A percentile compares a stretch with the other conserved stretches of the same genome.
Conservation (phyloP, 2,888 invertebrate species). For the Aspidapion aeneum region DNA sequence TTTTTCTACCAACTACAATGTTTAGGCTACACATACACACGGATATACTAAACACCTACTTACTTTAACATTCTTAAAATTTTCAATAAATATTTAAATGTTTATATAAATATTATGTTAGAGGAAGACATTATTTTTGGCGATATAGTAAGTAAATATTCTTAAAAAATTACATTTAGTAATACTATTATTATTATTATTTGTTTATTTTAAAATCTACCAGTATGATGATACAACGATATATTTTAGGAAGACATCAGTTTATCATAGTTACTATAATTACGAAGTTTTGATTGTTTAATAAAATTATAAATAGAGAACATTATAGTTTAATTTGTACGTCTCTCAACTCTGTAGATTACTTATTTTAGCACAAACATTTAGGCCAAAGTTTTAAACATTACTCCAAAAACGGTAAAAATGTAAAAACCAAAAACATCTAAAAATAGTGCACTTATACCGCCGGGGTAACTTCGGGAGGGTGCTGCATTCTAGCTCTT, state of each 20-base stretch:
- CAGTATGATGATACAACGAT: not conserved
- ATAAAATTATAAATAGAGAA: too few species aligned
- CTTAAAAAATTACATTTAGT: not conserved
- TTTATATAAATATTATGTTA: not conserved
- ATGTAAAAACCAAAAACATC: not conserved
- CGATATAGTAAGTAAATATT: not conserved
- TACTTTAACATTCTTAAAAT: not conserved
- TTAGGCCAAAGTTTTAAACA: too few species aligned
- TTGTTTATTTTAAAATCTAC: not conserved
- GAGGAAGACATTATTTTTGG: not conserved
- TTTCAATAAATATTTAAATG: not conserved
- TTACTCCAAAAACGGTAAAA: too few species aligned
- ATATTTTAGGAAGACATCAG: not conserved
- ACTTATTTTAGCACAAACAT: not conserved
- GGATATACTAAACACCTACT: not conserved
- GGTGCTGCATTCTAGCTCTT: constrained; percentile 70
- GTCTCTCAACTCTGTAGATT: not conserved
- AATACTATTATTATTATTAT: not conserved
- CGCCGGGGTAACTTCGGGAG: not conserved
- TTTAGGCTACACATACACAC: not conserved
- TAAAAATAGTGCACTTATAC: not conserved
- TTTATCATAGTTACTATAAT: not conserved
- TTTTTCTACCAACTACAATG: not conserved
- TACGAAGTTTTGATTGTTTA: too few species aligned
- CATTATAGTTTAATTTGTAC: not conserved